These are phyloP conservation scores for Phymatocera aterrima DNA, from an alignment of 2,888 invertebrate genomes.

Conservation along the genomic window DNA sequence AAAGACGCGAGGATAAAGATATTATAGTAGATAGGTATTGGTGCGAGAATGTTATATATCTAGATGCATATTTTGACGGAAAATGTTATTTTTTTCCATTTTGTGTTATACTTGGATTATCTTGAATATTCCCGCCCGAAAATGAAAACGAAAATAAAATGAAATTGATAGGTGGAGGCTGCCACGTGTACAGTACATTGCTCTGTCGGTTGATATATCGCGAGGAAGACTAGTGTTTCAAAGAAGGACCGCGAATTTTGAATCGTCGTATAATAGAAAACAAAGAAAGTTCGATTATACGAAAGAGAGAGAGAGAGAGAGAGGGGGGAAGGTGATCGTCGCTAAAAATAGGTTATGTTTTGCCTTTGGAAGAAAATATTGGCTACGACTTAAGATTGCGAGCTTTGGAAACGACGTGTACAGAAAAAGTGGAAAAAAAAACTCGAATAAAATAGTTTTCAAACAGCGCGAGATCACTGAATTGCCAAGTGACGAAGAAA, in stretches of 20 bases:
- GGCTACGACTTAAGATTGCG: background rate
- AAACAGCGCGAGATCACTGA: background rate
- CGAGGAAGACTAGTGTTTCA: background rate
- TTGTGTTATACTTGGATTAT: too few relatives aligned
- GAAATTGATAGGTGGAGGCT: too few relatives aligned
- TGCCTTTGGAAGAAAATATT: conserved; percentile 48
- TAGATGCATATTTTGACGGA: background rate
- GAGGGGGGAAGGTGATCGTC: conserved; percentile 20
- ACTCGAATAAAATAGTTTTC: too few relatives aligned
- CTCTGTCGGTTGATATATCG: too few relatives aligned
- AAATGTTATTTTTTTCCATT: too few relatives aligned
- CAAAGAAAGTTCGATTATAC: too few relatives aligned
- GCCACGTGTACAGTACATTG: too few relatives aligned
- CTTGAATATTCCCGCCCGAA: too few relatives aligned
- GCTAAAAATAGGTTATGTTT: conserved; percentile 58
- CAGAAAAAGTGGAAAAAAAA: conserved; percentile 37
- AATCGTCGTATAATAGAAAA: background rate
- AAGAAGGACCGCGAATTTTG: background rate
- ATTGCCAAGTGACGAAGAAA: too few relatives aligned
- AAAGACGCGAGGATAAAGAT: too few relatives aligned
- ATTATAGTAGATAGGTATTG: too few relatives aligned
- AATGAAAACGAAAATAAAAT: too few relatives aligned
- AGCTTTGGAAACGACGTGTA: background rate
- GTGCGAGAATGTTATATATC: background rate
- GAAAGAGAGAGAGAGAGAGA: background rate